phyloP scores from a whole-genome alignment of 2,888 invertebrate genomes.

The Altica lythri region DNA sequence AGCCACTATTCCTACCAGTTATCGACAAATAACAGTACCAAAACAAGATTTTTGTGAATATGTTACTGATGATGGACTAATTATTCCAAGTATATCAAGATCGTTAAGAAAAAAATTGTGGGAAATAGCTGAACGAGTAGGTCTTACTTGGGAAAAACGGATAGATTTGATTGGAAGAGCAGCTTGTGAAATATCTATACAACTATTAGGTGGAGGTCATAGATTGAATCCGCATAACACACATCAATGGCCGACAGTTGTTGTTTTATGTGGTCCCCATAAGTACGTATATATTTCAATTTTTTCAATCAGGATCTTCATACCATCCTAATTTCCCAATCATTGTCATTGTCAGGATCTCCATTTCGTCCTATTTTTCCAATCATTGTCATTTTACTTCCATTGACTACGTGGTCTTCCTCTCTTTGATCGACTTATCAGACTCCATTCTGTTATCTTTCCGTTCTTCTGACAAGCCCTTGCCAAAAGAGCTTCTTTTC shows the following conservation, averaged over 20 bases:
- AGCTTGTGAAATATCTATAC: constrained; percentile 81
- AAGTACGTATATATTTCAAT: constrained; percentile 52
- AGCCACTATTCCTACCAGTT: constrained; percentile 65
- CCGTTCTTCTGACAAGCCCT: too few relatives aligned
- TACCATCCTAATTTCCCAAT: background rate
- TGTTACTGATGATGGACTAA: constrained; percentile 80
- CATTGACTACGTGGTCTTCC: too few relatives aligned
- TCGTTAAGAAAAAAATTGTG: constrained; percentile 71
- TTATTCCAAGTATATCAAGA: constrained; percentile 75
- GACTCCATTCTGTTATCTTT: too few relatives aligned
- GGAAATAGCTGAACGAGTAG: constrained; percentile 68
- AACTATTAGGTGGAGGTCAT: constrained; percentile 82
- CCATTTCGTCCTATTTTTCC: too few relatives aligned
- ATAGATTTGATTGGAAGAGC: constrained; percentile 82
- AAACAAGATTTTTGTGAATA: constrained; percentile 66
- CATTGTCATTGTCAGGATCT: too few relatives aligned
- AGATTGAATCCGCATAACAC: constrained; percentile 83
- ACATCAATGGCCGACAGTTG: constrained; percentile 85
- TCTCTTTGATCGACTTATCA: too few relatives aligned
- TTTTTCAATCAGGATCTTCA: too few relatives aligned
- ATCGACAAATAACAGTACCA: constrained; percentile 75
- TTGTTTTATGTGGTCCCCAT: constrained; percentile 74
- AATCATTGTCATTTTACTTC: too few relatives aligned
- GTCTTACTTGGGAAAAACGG: constrained; percentile 69
- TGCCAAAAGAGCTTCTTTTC: too few relatives aligned